Evolutionary conservation across 2,797 vertebrate genomes (phyloP).

Genomic region (Acomys russatus): DNA sequence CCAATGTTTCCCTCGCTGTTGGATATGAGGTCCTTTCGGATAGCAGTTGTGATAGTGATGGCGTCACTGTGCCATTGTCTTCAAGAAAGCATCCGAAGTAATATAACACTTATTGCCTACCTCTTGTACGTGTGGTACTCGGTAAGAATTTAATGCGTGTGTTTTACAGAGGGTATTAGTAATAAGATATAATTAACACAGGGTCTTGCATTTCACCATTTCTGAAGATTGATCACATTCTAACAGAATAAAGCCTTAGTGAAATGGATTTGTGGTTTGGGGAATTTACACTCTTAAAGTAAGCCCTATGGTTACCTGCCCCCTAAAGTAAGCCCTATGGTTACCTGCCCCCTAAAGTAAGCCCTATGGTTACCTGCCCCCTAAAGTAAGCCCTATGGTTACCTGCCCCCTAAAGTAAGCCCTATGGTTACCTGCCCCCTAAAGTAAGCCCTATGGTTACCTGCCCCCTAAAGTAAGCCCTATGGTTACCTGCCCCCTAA

Average conservation of each 20-base stretch:
- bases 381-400: too few relatives aligned
- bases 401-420: neutral
- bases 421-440: conserved; percentile 3
- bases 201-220: conserved; percentile 22
- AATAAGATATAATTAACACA: neutral
- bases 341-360: conserved; percentile 13
- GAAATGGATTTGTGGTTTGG: conserved; percentile 52
- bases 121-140: neutral
- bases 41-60: conserved; percentile 13
- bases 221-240: conserved; percentile 54
- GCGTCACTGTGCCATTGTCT: conserved; percentile 23
- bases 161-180: conserved; percentile 40
- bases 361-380: conserved; percentile 2
- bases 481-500: too few relatives aligned
- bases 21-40: neutral
- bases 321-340: too few relatives aligned
- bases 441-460: conserved; percentile 60
- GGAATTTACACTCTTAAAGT: conserved; percentile 46
- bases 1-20: neutral
- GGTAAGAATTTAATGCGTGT: conserved; percentile 43
- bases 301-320: conserved; percentile 56
- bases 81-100: conserved; percentile 62
- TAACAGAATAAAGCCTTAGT: conserved; percentile 55
- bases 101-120: neutral
- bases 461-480: conserved; percentile 63